Percentiles rank a stretch among this genome's conserved stretches.
These are phyloP conservation scores for Tetropium fuscum DNA, from an alignment of 2,888 invertebrate species.

Conservation along the genomic window DNA sequence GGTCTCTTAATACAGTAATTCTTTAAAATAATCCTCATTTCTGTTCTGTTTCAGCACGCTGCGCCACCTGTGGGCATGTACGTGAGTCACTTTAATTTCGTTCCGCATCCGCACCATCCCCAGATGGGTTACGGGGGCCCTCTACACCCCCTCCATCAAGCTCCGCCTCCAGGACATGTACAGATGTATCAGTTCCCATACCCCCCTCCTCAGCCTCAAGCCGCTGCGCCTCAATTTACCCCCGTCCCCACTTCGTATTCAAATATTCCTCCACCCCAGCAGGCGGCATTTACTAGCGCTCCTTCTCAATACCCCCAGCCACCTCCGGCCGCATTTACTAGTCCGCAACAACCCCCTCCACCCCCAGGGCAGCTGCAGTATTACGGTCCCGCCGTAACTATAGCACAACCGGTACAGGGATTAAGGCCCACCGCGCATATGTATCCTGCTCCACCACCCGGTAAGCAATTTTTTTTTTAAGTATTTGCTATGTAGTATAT, in stretches of 20 bases:
- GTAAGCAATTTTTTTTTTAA: slow-evolving; percentile 26
- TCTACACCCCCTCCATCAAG: slow-evolving; percentile 66
- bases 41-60: slow-evolving; percentile 47
- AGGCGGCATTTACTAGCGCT: slow-evolving; percentile 47
- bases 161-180: slow-evolving; percentile 66
- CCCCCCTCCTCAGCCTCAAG: slow-evolving; percentile 50
- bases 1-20: neutral
- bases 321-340: slow-evolving; percentile 54
- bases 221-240: slow-evolving; percentile 49
- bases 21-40: too few species aligned
- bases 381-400: slow-evolving; percentile 46
- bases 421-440: slow-evolving; percentile 43
- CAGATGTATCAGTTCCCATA: slow-evolving; percentile 70
- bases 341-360: slow-evolving; percentile 42
- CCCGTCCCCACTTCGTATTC: slow-evolving; percentile 48
- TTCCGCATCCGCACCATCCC: slow-evolving; percentile 73
- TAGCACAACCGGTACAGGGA: slow-evolving; percentile 45
- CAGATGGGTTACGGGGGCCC: slow-evolving; percentile 68
- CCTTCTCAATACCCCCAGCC: slow-evolving; percentile 53
- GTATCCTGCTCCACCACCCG: slow-evolving; percentile 49
- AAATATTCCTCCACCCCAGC: slow-evolving; percentile 51
- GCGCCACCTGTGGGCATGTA: slow-evolving; percentile 73
- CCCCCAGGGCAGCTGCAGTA: slow-evolving; percentile 48
- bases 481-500: neutral
- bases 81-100: slow-evolving; percentile 77